Conservation (phyloP, 1,140 invertebrate genomes). For the Nylanderia fulva region DNA sequence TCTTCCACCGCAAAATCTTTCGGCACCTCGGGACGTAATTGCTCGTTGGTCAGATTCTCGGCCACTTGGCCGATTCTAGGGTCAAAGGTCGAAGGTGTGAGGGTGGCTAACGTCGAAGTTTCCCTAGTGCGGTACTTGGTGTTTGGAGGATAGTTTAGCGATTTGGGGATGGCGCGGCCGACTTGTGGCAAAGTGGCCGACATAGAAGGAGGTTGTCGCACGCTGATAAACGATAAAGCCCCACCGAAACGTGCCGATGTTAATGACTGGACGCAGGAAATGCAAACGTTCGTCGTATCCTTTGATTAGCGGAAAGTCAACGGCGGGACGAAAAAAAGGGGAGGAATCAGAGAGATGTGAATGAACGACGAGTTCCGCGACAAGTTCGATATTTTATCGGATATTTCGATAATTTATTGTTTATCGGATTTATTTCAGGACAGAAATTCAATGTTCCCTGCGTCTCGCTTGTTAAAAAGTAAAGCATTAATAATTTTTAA, state of each 20-base stretch:
- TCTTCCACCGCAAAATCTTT: constrained; percentile 69
- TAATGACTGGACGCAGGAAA: constrained; percentile 59
- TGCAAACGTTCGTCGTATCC: constrained; percentile 63
- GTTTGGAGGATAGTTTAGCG: constrained; percentile 82
- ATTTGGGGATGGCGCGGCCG: constrained; percentile 77
- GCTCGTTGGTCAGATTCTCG: constrained; percentile 71
- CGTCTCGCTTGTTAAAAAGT: neutral
- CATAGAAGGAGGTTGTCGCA: constrained; percentile 67
- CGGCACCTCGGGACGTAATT: constrained; percentile 65
- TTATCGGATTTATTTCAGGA: neutral
- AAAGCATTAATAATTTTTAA: neutral
- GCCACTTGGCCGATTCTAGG: constrained; percentile 74
- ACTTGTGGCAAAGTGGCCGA: constrained; percentile 79
- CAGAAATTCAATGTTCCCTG: neutral
- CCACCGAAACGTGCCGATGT: constrained; percentile 49
- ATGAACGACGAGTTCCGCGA: constrained; percentile 27
- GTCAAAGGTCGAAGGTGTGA: constrained; percentile 69
- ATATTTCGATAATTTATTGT: neutral
- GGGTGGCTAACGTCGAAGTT: constrained; percentile 76
- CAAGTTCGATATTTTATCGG: constrained; percentile 21
- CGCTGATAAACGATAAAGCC: constrained; percentile 64
- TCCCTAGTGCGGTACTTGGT: constrained; percentile 79
- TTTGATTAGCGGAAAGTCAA: constrained; percentile 69
- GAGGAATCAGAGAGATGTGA: constrained; percentile 38
- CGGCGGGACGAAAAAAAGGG: constrained; percentile 36